Evolutionary conservation across 2,797 vertebrate species (phyloP).

Genomic region (Aselliscus stoliczkanus): DNA sequence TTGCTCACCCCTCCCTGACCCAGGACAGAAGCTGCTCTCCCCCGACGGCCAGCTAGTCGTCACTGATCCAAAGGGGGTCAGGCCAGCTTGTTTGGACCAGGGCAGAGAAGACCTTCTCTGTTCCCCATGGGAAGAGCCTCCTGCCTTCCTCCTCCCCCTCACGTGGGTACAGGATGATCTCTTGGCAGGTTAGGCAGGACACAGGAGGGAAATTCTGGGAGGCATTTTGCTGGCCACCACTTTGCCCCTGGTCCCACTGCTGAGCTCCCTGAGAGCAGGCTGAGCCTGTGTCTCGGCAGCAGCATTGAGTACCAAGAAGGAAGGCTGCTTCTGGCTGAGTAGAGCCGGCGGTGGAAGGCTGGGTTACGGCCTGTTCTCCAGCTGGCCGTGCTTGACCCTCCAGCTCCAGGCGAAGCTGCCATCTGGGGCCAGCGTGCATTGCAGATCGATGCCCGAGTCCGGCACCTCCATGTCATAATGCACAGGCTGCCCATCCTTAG

Average conservation of each 20-base stretch:
- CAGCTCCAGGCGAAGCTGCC: slow-evolving; percentile 89
- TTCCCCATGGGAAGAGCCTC: not conserved
- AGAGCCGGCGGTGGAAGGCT: not conserved
- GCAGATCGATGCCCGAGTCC: slow-evolving; percentile 89
- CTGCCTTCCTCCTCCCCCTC: not conserved
- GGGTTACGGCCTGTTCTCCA: slow-evolving; percentile 84
- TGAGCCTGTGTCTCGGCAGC: not conserved
- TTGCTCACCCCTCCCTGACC: not conserved
- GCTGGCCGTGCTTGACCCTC: slow-evolving; percentile 90
- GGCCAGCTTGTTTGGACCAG: not conserved
- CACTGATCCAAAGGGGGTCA: not conserved
- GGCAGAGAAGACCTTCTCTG: not conserved
- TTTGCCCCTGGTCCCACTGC: not conserved
- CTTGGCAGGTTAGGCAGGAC: not conserved
- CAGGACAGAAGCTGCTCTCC: not conserved
- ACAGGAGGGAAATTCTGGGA: not conserved
- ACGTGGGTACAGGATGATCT: not conserved
- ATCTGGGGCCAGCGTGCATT: slow-evolving; percentile 90
- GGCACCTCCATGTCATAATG: slow-evolving; percentile 89
- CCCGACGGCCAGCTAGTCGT: not conserved
- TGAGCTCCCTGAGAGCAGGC: not conserved
- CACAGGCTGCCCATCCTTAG: slow-evolving; percentile 87
- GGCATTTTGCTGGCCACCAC: not conserved
- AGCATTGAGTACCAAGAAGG: not conserved
- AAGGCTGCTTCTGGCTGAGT: not conserved